Evolutionary conservation across 2,797 vertebrate genomes (phyloP).

Genomic region (Enteromius anoplus): DNA sequence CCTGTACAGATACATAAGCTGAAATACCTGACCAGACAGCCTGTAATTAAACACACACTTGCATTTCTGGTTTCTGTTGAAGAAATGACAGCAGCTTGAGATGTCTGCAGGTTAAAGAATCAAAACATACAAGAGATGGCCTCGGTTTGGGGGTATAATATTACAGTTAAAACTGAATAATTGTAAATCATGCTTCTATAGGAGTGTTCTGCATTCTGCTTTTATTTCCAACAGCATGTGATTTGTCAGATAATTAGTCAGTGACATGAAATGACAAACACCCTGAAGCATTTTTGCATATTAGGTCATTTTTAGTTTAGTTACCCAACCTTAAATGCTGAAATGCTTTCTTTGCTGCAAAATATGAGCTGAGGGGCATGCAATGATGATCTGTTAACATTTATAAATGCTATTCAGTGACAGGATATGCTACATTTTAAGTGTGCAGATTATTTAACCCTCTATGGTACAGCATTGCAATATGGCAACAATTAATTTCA

Average conservation of each 20-base stretch:
- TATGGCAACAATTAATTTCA: background rate
- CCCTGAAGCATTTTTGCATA: background rate
- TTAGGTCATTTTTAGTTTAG: background rate
- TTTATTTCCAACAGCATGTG: background rate
- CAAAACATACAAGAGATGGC: background rate
- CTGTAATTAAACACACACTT: slow-evolving; percentile 31
- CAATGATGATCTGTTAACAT: background rate
- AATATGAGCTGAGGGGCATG: background rate
- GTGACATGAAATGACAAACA: background rate
- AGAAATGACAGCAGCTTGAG: slow-evolving; percentile 9
- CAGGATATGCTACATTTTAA: background rate
- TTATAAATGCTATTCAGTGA: background rate
- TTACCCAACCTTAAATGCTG: background rate
- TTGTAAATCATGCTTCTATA: background rate
- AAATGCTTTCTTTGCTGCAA: background rate
- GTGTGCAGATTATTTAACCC: background rate
- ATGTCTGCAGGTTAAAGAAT: background rate
- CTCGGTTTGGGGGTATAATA: background rate
- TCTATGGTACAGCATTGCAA: background rate
- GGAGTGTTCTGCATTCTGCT: background rate
- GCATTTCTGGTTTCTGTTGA: slow-evolving; percentile 41
- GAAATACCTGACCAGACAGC: slow-evolving; percentile 30
- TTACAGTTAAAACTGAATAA: background rate
- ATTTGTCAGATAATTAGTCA: background rate
- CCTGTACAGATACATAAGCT: slow-evolving; percentile 11